phyloP scores from a whole-genome alignment of 1,140 invertebrate species.

The Catajapyx aquilonaris region DNA sequence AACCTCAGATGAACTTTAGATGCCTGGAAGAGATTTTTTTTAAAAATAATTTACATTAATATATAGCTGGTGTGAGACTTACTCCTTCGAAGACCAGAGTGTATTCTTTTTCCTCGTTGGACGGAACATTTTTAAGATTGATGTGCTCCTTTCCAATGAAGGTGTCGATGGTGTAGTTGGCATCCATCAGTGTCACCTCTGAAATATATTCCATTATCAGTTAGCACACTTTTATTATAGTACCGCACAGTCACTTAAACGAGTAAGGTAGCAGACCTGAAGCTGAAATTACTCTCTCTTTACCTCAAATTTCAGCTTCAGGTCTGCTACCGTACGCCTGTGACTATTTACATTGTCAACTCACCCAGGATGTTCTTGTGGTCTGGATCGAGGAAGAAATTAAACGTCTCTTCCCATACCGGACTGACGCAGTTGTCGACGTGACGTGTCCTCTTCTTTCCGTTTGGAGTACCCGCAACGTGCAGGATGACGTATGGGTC shows the following conservation, averaged over 20 bases:
- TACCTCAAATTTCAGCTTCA: too few relatives aligned
- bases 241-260: too few relatives aligned
- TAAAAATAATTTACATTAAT: too few relatives aligned
- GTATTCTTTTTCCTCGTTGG: slow-evolving; percentile 11
- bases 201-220: too few relatives aligned
- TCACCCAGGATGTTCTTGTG: too few relatives aligned
- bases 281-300: too few relatives aligned
- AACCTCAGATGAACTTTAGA: slow-evolving; percentile 13
- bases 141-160: slow-evolving; percentile 14
- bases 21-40: slow-evolving; percentile 8
- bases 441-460: slow-evolving; percentile 18
- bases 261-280: too few relatives aligned
- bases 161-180: slow-evolving; percentile 16
- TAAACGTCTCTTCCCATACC: slow-evolving; percentile 23
- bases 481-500: slow-evolving; percentile 22
- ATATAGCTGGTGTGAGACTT: too few relatives aligned
- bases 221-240: too few relatives aligned
- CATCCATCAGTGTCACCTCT: slow-evolving; percentile 18
- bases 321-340: too few relatives aligned
- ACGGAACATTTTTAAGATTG: slow-evolving; percentile 10
- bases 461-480: slow-evolving; percentile 20
- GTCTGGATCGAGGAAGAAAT: slow-evolving; percentile 19
- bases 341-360: too few relatives aligned
- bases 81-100: slow-evolving; percentile 12
- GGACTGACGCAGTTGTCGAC: slow-evolving; percentile 21